These are phyloP conservation scores for Prionace glauca DNA, from an alignment of 2,797 vertebrate species.

Conservation along the genomic window DNA sequence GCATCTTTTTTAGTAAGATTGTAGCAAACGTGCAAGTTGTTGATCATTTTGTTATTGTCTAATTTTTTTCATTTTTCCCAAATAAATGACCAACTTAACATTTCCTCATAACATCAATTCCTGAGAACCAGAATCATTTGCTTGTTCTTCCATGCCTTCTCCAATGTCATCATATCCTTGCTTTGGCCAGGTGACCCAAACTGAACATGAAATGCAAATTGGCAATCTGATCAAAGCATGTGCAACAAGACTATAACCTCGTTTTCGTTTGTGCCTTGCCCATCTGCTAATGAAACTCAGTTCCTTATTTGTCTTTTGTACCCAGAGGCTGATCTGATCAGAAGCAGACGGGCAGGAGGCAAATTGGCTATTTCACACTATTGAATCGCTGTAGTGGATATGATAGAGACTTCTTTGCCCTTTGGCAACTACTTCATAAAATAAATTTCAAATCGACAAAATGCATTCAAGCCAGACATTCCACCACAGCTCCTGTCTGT, in stretches of 20 bases:
- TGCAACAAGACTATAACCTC: background rate
- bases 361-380: background rate
- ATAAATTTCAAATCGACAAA: background rate
- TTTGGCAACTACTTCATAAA: background rate
- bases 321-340: background rate
- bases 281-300: background rate
- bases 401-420: background rate
- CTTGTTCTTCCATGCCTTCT: background rate
- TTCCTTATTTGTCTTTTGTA: background rate
- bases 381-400: background rate
- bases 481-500: background rate
- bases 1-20: background rate
- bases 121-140: background rate
- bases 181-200: background rate
- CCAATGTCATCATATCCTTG: background rate
- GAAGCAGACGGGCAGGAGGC: background rate
- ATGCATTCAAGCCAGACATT: background rate
- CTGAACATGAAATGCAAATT: background rate
- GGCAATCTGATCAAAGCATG: background rate
- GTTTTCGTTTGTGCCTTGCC: background rate
- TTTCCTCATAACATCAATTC: background rate
- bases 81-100: background rate
- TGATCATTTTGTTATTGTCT: background rate
- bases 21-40: background rate
- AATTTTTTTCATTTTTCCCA: background rate